phyloP scores from a whole-genome alignment of 2,888 invertebrate species.

The Chrysolina oricalcia region DNA sequence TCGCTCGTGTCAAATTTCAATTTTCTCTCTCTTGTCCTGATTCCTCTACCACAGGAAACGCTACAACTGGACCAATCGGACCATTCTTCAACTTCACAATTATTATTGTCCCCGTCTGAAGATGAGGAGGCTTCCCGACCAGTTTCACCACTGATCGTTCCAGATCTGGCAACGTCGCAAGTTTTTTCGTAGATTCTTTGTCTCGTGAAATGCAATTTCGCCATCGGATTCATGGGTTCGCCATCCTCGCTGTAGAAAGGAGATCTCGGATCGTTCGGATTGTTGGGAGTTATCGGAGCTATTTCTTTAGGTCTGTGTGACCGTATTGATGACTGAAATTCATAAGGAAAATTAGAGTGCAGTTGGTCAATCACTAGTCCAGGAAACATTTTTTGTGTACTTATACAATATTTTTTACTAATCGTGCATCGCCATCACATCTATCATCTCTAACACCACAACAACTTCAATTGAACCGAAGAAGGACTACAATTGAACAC shows the following conservation, averaged over 20 bases:
- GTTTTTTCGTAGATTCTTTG: constrained; percentile 85
- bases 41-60: constrained; percentile 78
- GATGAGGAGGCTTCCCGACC: background rate
- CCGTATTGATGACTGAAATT: constrained; percentile 81
- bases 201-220: constrained; percentile 84
- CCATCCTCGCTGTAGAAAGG: constrained; percentile 90
- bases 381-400: no score
- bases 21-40: constrained; percentile 77
- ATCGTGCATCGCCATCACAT: no score
- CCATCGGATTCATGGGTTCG: constrained; percentile 89
- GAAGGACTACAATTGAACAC: no score
- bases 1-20: constrained; percentile 75
- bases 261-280: constrained; percentile 87
- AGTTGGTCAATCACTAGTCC: no score
- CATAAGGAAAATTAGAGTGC: background rate
- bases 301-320: constrained; percentile 89
- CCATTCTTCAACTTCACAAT: constrained; percentile 82
- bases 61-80: constrained; percentile 84
- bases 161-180: constrained; percentile 73
- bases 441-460: no score
- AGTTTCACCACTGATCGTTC: background rate
- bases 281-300: constrained; percentile 86
- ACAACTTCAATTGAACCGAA: no score
- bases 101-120: constrained; percentile 66
- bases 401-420: no score